Evolutionary conservation across 2,113 vertebrate genomes (phyloP).

Genomic region (Psettodes erumei): DNA sequence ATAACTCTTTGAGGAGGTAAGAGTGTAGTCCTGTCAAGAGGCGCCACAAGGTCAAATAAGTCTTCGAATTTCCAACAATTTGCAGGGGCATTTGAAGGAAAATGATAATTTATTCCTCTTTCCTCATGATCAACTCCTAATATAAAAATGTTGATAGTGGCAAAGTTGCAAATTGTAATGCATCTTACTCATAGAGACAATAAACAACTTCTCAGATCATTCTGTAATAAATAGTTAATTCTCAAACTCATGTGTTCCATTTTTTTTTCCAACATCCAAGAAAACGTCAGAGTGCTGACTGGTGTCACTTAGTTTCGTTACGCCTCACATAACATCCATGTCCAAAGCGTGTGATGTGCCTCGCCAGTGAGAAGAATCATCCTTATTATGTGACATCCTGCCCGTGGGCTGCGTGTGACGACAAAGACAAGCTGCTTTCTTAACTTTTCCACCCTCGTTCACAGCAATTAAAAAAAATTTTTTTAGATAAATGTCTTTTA

Average conservation of each 20-base stretch:
- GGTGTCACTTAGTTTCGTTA: background rate
- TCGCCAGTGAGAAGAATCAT: constrained; percentile 40
- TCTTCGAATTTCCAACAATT: background rate
- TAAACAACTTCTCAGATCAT: background rate
- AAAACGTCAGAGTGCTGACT: background rate
- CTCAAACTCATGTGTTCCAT: background rate
- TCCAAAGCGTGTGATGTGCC: constrained; percentile 53
- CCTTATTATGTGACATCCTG: constrained; percentile 11
- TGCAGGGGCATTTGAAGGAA: background rate
- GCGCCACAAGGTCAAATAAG: accelerated
- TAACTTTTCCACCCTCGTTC: constrained; percentile 30
- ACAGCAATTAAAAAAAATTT: constrained; percentile 31
- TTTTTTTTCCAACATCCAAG: background rate
- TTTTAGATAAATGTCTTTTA: background rate
- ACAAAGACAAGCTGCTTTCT: constrained; percentile 57
- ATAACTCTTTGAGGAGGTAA: background rate
- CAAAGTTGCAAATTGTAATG: too few relatives aligned
- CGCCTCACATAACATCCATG: constrained; percentile 31
- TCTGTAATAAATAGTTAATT: background rate
- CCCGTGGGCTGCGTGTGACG: constrained; percentile 17
- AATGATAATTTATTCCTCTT: too few relatives aligned
- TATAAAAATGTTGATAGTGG: background rate
- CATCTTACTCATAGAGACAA: background rate
- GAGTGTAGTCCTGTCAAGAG: constrained; percentile 5
- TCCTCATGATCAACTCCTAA: background rate